Evolutionary conservation across 2,888 invertebrate genomes (phyloP), one percentile per base, ranked within the genome.

Genomic region (Cantharis rustica): DNA sequence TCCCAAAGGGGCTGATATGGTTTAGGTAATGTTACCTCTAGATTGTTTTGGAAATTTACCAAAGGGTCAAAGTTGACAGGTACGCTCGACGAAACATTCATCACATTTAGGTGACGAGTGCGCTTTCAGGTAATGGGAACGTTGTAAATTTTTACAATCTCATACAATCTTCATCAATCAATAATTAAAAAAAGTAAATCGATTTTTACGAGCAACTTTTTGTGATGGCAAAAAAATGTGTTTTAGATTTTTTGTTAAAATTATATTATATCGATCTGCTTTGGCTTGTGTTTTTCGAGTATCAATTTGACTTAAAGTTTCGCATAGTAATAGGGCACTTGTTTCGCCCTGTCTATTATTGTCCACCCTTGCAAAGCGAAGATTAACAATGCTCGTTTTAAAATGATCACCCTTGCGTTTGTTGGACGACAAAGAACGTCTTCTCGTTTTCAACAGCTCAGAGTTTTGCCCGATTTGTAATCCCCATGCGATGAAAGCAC

Each of bases 391-490:
- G 20, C 7, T n/a, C 20, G 9, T 27, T 69, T 75, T 75, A 75
- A 75, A 75, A 27, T 66, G 75, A 74, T 74, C 71, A 61, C 70
- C 64, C 73, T 73, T 16, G 69, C 47, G 64, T 71, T 47, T 71
- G 71, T 75, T 68, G 71, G 16, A 10, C 16, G 16, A 47, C 70
- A 63, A 63, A 63, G 64, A 20, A n/a, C 71, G 75, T 75, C 75
- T 75, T 75, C 68, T 75, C 68, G 16, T 61, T 75, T 75, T 71
- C 75, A 75, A 72, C 75, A 69, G 62, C 20, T 26, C 15, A 15
- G n/a, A n/a, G 63, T 64, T 26, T 64, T 31, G 17, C 31, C 16
- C 31, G n/a, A 23, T 62, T n/a, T n/a, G 15, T 64, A 31, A 63
- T 70, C 68, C 69, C 69, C 62, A 69, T 27, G 61, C 26, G 61